phyloP scores from a whole-genome alignment of 2,888 invertebrate genomes.

The Tipula confusa region DNA sequence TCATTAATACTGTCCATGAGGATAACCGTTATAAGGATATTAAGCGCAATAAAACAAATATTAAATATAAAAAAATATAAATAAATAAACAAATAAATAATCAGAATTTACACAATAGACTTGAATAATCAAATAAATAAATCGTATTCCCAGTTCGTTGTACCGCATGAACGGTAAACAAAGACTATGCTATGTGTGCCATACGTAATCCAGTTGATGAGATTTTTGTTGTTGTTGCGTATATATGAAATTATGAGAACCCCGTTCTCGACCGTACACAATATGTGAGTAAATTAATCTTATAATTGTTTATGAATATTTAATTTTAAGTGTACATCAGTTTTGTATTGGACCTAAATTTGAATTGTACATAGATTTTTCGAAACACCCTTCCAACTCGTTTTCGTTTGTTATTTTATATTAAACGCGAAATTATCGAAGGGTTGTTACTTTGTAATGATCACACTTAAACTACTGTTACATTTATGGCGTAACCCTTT shows the following conservation, averaged over 20 bases:
- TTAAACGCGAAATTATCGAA: slow-evolving; percentile 12
- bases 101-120: neutral
- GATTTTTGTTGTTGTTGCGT: neutral
- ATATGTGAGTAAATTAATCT: neutral
- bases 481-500: neutral
- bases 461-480: slow-evolving; percentile 12
- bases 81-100: neutral
- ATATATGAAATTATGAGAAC: neutral
- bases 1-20: neutral
- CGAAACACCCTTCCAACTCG: neutral
- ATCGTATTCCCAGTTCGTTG: neutral
- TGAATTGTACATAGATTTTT: neutral
- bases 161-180: neutral
- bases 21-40: neutral
- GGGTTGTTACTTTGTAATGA: slow-evolving; percentile 25
- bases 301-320: slow-evolving; percentile 15
- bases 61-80: neutral
- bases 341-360: neutral
- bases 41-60: neutral
- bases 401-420: neutral
- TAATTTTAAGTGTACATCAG: neutral
- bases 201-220: neutral
- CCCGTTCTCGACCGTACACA: too few relatives aligned
- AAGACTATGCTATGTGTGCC: neutral
- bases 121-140: neutral